Evolutionary conservation across 2,888 invertebrate species (phyloP).

Genomic region (Melangyna quadrimaculata): DNA sequence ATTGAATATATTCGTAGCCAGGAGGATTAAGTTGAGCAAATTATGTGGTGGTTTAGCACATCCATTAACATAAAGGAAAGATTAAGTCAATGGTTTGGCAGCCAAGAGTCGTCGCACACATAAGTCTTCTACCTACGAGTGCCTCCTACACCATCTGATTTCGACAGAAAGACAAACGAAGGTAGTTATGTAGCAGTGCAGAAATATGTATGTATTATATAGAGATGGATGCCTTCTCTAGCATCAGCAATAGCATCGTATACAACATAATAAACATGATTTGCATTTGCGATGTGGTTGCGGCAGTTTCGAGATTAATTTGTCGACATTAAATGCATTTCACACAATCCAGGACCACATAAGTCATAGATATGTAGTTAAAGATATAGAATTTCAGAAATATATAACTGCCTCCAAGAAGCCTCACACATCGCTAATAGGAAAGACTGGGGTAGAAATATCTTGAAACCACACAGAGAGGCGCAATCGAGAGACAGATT

Average conservation of each 20-base stretch:
- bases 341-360: conserved; percentile 4
- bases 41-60: conserved; percentile 37
- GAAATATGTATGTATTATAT: not conserved
- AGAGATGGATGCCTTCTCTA: not conserved
- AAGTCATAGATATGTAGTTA: not conserved
- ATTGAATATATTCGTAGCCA: conserved; percentile 20
- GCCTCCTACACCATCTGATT: not conserved
- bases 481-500: not conserved
- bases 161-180: not conserved
- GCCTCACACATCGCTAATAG: not conserved
- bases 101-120: not conserved
- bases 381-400: not conserved
- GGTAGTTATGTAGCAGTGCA: not conserved
- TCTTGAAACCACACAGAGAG: not conserved
- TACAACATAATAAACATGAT: conserved; percentile 14
- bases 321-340: conserved; percentile 40
- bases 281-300: conserved; percentile 45
- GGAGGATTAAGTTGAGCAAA: conserved; percentile 43
- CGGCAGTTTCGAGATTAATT: conserved; percentile 37
- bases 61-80: conserved; percentile 42
- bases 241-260: not conserved
- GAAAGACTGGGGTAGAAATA: not conserved
- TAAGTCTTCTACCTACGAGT: not conserved
- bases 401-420: not conserved
- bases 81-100: conserved; percentile 18